These are phyloP conservation scores for Geotrupes spiniger DNA, from an alignment of 2,888 invertebrate genomes.

Conservation along the genomic window DNA sequence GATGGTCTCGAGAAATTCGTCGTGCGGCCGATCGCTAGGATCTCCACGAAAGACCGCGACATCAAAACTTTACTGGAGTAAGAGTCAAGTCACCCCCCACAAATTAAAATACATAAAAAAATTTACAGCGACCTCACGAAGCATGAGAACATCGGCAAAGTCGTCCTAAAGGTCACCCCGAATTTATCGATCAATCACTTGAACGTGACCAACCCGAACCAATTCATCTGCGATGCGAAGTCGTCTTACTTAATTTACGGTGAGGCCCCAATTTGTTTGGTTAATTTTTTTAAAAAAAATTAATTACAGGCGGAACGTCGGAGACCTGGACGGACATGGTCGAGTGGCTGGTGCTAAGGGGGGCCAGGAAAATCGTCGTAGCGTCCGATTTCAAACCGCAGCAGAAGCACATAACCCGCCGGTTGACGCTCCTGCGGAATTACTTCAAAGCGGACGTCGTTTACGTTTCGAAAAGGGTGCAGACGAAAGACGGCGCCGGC, in stretches of 20 bases:
- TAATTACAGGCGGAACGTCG: slow-evolving; percentile 37
- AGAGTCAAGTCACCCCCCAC: slow-evolving; percentile 24
- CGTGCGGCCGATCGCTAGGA: slow-evolving; percentile 66
- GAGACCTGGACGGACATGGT: slow-evolving; percentile 55
- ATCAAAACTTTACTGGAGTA: slow-evolving; percentile 67
- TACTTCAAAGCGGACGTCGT: slow-evolving; percentile 43
- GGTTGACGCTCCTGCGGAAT: slow-evolving; percentile 39
- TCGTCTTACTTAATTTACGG: slow-evolving; percentile 45
- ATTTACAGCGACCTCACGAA: slow-evolving; percentile 35
- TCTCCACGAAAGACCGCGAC: slow-evolving; percentile 62
- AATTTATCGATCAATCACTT: slow-evolving; percentile 40
- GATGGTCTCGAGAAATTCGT: slow-evolving; percentile 63
- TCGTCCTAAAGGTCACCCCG: slow-evolving; percentile 41
- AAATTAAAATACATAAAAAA: background rate
- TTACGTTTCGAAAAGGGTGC: slow-evolving; percentile 37
- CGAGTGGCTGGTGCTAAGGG: slow-evolving; percentile 82
- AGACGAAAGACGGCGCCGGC: slow-evolving; percentile 37
- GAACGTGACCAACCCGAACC: slow-evolving; percentile 40
- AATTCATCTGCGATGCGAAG: slow-evolving; percentile 44
- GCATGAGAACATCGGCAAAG: slow-evolving; percentile 40
- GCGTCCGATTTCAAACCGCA: slow-evolving; percentile 79
- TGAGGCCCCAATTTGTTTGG: slow-evolving; percentile 24
- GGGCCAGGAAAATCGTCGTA: slow-evolving; percentile 75
- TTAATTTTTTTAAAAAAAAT: background rate
- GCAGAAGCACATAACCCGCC: slow-evolving; percentile 55